These are phyloP conservation scores for Stegophylla sp. DNA, from an alignment of 2,888 invertebrate species.

Conservation along the genomic window DNA sequence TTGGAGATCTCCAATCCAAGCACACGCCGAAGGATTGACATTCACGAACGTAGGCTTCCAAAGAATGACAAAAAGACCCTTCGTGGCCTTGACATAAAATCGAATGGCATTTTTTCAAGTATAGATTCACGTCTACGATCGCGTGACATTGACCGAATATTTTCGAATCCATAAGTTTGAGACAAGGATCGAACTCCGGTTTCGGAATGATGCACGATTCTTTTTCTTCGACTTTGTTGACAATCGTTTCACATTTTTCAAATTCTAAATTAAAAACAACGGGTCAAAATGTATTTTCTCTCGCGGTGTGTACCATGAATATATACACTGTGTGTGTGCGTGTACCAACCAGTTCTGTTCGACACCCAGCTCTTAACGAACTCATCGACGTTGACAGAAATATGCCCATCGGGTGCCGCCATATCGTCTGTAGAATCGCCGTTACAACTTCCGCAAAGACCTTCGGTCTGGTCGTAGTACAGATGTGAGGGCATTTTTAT, in stretches of 20 bases:
- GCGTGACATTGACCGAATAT: slow-evolving; percentile 76
- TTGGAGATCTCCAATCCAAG: slow-evolving; percentile 73
- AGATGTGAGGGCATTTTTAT: slow-evolving; percentile 76
- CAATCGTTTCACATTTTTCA: slow-evolving; percentile 21
- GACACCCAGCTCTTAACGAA: slow-evolving; percentile 70
- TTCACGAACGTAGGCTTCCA: slow-evolving; percentile 77
- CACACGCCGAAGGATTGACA: slow-evolving; percentile 78
- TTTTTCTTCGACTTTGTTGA: slow-evolving; percentile 52
- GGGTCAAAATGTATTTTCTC: no score
- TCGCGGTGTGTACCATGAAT: no score
- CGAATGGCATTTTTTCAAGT: slow-evolving; percentile 74
- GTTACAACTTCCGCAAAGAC: slow-evolving; percentile 75
- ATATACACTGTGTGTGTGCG: neutral
- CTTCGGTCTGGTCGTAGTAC: slow-evolving; percentile 77
- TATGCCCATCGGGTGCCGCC: slow-evolving; percentile 62
- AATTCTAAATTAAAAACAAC: slow-evolving; percentile 20
- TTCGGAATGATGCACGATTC: slow-evolving; percentile 61
- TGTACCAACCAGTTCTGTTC: slow-evolving; percentile 61
- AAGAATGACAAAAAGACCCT: slow-evolving; percentile 71
- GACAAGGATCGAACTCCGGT: slow-evolving; percentile 73
- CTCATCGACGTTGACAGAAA: slow-evolving; percentile 68
- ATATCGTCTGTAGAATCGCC: slow-evolving; percentile 64
- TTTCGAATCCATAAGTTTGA: slow-evolving; percentile 69
- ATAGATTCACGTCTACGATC: slow-evolving; percentile 68
- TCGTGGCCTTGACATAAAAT: slow-evolving; percentile 71